Evolutionary conservation across 1,140 invertebrate genomes (phyloP).

Genomic region (Laodelphax striatellus): DNA sequence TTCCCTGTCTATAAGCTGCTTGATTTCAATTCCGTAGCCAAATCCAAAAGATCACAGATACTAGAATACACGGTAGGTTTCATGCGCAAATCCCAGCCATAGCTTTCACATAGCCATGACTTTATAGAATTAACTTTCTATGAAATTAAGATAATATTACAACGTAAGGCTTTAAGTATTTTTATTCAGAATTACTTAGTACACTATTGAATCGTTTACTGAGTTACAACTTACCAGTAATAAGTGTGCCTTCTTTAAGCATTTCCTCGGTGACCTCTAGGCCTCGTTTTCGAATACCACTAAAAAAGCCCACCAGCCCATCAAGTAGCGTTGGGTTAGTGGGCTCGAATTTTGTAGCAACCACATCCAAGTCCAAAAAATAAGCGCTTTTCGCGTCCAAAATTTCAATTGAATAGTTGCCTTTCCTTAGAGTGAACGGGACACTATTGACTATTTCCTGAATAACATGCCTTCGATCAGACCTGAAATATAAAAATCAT

Average conservation of each 20-base stretch:
- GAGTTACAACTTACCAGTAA: not conserved
- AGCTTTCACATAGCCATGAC: no score
- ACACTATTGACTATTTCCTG: not conserved
- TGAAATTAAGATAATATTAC: no score
- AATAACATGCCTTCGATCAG: not conserved
- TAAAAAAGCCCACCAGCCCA: not conserved
- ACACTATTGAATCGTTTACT: no score
- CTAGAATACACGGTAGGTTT: no score
- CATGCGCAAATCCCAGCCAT: no score
- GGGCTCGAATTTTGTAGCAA: not conserved
- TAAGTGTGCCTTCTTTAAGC: not conserved
- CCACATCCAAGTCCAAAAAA: not conserved
- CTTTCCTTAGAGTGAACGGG: not conserved
- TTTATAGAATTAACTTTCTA: no score
- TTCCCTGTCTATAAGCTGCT: no score
- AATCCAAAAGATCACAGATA: no score
- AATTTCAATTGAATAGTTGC: not conserved
- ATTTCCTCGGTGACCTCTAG: not conserved
- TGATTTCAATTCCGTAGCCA: no score
- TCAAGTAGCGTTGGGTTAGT: not conserved
- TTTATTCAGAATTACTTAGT: no score
- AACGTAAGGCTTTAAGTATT: no score
- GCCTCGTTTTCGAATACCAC: not conserved
- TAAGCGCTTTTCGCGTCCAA: not conserved
- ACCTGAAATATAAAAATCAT: not conserved